Percentiles rank a stretch among this genome's conserved stretches.
Conservation (phyloP, 1,140 invertebrate species). For the Papilio polytes region DNA sequence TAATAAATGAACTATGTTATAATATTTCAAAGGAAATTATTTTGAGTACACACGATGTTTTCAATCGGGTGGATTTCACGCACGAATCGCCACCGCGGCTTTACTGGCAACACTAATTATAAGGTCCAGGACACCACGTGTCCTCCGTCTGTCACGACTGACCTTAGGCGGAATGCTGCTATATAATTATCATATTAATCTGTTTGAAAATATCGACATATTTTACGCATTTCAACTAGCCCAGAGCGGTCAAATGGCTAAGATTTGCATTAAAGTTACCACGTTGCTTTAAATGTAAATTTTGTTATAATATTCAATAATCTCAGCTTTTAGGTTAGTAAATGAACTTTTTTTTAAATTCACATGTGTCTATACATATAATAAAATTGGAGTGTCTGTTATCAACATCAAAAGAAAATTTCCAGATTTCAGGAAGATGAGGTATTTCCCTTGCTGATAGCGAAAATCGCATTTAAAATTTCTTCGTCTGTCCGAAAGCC, state of each 20-base stretch:
- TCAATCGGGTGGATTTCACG: constrained; percentile 26
- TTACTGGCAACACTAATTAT: constrained; percentile 2
- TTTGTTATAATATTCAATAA: background rate
- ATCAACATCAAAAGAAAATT: too few species aligned
- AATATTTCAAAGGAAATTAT: background rate
- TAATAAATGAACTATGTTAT: background rate
- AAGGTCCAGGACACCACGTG: background rate
- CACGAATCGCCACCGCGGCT: constrained; percentile 1
- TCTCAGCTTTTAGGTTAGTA: too few species aligned
- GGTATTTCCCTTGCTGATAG: too few species aligned
- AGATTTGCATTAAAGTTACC: background rate
- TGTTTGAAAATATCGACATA: constrained; percentile 17
- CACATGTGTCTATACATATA: too few species aligned
- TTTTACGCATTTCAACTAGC: constrained; percentile 8
- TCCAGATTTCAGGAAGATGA: too few species aligned
- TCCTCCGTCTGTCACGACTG: constrained; percentile 20
- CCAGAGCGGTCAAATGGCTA: background rate
- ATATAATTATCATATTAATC: constrained; percentile 7
- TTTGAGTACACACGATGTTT: background rate
- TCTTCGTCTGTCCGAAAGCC: too few species aligned
- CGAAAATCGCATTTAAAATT: too few species aligned
- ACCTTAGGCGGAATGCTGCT: constrained; percentile 9
- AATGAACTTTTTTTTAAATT: too few species aligned
- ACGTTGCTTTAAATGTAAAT: background rate
- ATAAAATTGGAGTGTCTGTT: too few species aligned